Conservation (phyloP, 35 echinoderm and acorn worm species). For the Hemicentrotus pulcherrimus region DNA sequence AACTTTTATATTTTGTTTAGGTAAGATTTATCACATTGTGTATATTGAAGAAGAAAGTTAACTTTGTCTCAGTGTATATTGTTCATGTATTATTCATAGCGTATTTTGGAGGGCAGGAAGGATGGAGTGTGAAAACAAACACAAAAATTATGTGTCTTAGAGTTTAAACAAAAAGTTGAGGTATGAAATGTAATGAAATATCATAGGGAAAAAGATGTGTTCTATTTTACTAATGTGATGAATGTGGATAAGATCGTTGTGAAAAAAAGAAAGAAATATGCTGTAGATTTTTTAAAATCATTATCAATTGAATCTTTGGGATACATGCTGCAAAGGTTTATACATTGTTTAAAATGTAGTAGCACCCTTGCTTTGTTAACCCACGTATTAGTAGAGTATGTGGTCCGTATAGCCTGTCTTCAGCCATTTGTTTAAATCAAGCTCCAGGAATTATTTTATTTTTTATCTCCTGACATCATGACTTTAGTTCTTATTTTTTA, state of each 20-base stretch:
- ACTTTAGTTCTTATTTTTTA: neutral
- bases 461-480: neutral
- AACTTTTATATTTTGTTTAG: constrained; percentile 40
- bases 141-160: neutral
- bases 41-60: neutral
- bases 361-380: neutral
- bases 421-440: neutral
- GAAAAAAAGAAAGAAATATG: neutral
- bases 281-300: neutral
- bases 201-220: neutral
- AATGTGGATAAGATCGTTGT: neutral
- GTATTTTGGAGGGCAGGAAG: neutral
- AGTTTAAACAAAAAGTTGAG: neutral
- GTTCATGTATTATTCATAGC: constrained; percentile 27
- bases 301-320: neutral
- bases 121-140: neutral
- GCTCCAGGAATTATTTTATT: neutral
- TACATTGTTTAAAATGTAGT: neutral
- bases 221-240: neutral
- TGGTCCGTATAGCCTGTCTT: neutral
- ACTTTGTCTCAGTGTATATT: constrained; percentile 17
- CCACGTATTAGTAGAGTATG: neutral
- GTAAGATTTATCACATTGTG: neutral
- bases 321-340: neutral
- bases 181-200: constrained; percentile 16